phyloP scores from a whole-genome alignment of 2,113 vertebrate genomes.

The Eretmochelys imbricata region DNA sequence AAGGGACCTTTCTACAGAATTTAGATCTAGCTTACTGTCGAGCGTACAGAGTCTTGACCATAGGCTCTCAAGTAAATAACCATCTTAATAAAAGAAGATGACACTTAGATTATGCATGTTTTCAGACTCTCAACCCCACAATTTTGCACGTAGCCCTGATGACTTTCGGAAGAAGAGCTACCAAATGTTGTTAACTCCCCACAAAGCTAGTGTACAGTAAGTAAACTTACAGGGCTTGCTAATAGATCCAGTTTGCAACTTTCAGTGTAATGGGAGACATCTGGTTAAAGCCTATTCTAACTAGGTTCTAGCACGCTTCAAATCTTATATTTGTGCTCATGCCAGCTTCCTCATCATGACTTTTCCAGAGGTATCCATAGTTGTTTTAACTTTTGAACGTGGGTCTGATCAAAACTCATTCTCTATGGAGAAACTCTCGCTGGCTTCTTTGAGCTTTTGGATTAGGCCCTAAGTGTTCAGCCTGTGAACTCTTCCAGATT shows the following conservation, averaged over 20 bases:
- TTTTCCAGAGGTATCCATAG: not conserved
- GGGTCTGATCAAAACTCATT: not conserved
- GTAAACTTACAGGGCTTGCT: not conserved
- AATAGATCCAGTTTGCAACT: not conserved
- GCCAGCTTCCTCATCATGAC: not conserved
- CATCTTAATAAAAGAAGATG: slow-evolving; percentile 15
- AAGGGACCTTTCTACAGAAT: not conserved
- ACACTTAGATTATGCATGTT: slow-evolving; percentile 22
- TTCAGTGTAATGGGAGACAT: not conserved
- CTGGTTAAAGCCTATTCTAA: not conserved
- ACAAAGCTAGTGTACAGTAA: slow-evolving; percentile 2
- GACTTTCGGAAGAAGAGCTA: not conserved
- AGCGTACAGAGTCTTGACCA: not conserved
- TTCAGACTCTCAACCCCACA: slow-evolving; percentile 33
- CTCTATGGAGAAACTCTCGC: no score
- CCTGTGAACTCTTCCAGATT: not conserved
- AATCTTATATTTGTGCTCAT: not conserved
- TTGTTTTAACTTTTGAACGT: not conserved
- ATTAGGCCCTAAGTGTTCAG: not conserved
- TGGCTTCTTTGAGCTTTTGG: not conserved
- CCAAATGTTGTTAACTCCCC: slow-evolving; percentile 2
- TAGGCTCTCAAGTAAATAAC: slow-evolving; percentile 26
- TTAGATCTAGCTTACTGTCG: not conserved
- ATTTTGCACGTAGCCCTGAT: not conserved
- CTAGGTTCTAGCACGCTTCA: not conserved